phyloP scores from a whole-genome alignment of 2,888 invertebrate species.

The Harpalus rufipes region DNA sequence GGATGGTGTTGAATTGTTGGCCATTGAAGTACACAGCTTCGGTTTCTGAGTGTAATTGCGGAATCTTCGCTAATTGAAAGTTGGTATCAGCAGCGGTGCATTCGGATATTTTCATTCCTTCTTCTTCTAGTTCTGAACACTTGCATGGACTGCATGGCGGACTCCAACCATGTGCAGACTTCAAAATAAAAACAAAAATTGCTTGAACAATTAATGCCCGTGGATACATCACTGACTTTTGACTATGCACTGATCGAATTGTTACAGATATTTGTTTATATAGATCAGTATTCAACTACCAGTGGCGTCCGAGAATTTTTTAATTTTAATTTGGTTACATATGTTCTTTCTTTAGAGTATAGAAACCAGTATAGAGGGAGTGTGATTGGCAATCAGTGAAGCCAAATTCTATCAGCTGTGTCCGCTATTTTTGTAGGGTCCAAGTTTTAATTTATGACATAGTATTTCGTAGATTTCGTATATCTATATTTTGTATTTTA shows the following conservation, averaged over 20 bases:
- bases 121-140: neutral
- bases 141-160: conserved; percentile 11
- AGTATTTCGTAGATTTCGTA: too few species aligned
- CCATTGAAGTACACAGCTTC: neutral
- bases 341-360: too few species aligned
- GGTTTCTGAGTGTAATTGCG: neutral
- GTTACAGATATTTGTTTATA: neutral
- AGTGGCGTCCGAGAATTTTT: conserved; percentile 23
- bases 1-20: neutral
- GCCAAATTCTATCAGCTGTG: too few species aligned
- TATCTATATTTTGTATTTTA: too few species aligned
- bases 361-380: too few species aligned
- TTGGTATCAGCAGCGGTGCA: neutral
- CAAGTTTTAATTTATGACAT: too few species aligned
- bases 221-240: neutral
- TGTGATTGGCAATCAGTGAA: too few species aligned
- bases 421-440: too few species aligned
- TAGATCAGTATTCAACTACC: neutral
- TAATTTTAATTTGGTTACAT: too few species aligned
- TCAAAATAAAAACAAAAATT: conserved; percentile 9
- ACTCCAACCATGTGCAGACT: neutral
- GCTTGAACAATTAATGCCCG: neutral
- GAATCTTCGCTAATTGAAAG: conserved; percentile 6
- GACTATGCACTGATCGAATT: neutral
- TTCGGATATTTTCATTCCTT: neutral